phyloP scores from a whole-genome alignment of 2,113 vertebrate genomes.

The Tor tambroides region DNA sequence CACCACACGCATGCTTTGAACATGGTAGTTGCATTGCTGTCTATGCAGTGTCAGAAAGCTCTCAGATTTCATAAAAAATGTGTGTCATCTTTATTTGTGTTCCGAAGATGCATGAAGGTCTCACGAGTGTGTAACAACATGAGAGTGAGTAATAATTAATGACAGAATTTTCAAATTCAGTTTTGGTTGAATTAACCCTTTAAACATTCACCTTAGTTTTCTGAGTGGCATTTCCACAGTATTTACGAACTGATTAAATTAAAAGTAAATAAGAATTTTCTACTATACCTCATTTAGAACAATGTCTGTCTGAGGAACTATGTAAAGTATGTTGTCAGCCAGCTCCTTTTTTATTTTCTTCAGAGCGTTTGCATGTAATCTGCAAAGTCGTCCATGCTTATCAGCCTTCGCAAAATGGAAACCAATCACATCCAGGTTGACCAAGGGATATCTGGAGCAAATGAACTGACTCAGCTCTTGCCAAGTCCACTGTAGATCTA shows the following conservation, averaged over 20 bases:
- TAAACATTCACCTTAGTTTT: neutral
- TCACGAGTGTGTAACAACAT: too few relatives aligned
- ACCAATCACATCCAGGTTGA: neutral
- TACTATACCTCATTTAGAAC: constrained; percentile 16
- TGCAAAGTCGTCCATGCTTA: constrained; percentile 4
- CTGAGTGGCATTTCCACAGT: neutral
- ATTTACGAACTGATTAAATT: neutral
- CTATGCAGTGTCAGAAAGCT: too few relatives aligned
- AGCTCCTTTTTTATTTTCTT: constrained; percentile 13
- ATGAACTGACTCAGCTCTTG: constrained; percentile 1
- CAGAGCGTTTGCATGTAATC: neutral
- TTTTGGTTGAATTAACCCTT: too few relatives aligned
- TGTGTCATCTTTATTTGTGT: too few relatives aligned
- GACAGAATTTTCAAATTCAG: too few relatives aligned
- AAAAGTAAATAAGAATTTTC: neutral
- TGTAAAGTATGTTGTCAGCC: neutral
- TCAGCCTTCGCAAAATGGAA: neutral
- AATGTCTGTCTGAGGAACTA: constrained; percentile 7
- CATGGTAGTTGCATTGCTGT: too few relatives aligned
- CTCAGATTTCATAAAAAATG: too few relatives aligned
- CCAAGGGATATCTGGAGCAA: constrained; percentile 28
- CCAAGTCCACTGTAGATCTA: neutral
- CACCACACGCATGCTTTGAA: too few relatives aligned
- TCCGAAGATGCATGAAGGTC: too few relatives aligned
- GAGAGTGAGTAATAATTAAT: too few relatives aligned